phyloP scores from a whole-genome alignment of 2,113 vertebrate genomes.

The Pipa parva region DNA sequence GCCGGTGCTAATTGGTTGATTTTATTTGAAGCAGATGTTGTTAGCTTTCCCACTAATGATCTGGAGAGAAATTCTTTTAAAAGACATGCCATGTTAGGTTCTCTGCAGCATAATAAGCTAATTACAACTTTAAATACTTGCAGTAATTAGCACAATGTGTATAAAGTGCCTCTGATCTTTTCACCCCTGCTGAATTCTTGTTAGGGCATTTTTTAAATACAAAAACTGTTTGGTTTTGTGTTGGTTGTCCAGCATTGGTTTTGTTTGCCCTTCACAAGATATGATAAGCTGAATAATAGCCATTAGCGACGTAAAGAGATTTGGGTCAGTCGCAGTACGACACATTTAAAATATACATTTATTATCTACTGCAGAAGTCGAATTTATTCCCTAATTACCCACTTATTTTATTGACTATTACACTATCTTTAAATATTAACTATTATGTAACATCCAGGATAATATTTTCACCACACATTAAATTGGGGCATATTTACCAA shows the following conservation, averaged over 20 bases:
- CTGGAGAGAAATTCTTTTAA: constrained; percentile 79
- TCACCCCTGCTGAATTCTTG: constrained; percentile 76
- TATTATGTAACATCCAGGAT: too few relatives aligned
- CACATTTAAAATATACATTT: neutral
- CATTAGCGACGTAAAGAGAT: neutral
- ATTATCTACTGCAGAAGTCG: too few relatives aligned
- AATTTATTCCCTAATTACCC: too few relatives aligned
- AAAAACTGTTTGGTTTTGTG: neutral
- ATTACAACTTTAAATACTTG: constrained; percentile 85
- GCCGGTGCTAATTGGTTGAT: constrained; percentile 79
- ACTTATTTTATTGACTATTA: too few relatives aligned
- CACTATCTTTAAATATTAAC: too few relatives aligned
- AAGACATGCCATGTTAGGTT: constrained; percentile 80
- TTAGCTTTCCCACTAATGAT: constrained; percentile 84
- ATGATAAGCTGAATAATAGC: neutral
- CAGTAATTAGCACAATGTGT: constrained; percentile 82
- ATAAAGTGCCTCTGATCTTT: constrained; percentile 80
- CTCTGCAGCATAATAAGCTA: constrained; percentile 85
- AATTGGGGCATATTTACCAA: too few relatives aligned
- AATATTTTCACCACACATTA: too few relatives aligned
- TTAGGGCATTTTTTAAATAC: constrained; percentile 60
- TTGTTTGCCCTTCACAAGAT: constrained; percentile 3
- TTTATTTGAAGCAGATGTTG: constrained; percentile 87
- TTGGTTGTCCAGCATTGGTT: constrained; percentile 19
- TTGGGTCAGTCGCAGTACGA: neutral